Evolutionary conservation across 2,888 invertebrate genomes (phyloP), one percentile per base, ranked within the genome.

Genomic region (Oscheius sp.): DNA sequence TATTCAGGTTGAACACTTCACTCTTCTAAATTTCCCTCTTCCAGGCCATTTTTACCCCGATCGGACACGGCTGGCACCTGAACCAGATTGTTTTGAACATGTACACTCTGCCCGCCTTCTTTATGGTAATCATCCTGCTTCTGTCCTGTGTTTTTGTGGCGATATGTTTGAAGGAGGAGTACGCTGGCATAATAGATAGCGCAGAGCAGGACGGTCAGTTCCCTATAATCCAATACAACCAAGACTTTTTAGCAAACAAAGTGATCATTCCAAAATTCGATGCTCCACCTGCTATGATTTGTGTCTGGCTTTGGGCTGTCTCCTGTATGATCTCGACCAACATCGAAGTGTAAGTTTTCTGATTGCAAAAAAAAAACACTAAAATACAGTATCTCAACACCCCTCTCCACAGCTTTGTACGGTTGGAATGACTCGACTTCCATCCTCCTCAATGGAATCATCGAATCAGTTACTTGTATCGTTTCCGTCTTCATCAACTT

Each of bases 251-350:
- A 53, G 68, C 33, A 1, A 68, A 68, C 55, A 68, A 68, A 9
- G 59, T 70, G 10, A 37, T 77, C n/a, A 75, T 84, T 5, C 84
- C 84, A 2, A 82, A 82, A 42, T 82, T 60, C 71, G 84, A 84
- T 55, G n/a, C 73, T 21, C 51, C 76, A 7, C 77, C 84, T 3
- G 84, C 82, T 2, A 57, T 80, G 1, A 71, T 81, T 37, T 82
- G 81, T 50, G 79, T 84, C 42, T 84, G 81, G 66, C 72, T 84
- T 35, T 84, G 80, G 72, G 75, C 80, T 72, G 68, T 77, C 71
- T 75, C 78, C 57, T 79, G 75, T 48, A 79, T 78, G 79, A 77
- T 81, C 9, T 76, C 82, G 7, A 82, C 80, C 1, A 82, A 80
- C 59, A 82, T 82, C 57, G 82, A 80, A 77, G 81, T 84, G 82